These are phyloP conservation scores for Phylloscopus collybita DNA, from an alignment of 2,797 vertebrate species.

Conservation along the genomic window DNA sequence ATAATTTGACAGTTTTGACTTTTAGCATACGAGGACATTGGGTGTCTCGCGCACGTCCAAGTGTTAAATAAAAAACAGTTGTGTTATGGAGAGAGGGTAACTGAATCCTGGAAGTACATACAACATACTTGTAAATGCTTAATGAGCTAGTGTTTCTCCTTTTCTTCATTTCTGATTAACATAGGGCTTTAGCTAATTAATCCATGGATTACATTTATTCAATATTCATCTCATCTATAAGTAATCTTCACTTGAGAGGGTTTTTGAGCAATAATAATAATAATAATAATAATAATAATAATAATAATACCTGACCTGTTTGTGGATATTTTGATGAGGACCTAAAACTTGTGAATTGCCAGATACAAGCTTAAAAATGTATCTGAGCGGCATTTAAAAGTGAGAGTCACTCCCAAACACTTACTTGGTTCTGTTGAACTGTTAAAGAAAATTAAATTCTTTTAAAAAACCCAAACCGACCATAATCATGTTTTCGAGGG, in stretches of 20 bases:
- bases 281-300: background rate
- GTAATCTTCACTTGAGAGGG: slow-evolving; percentile 37
- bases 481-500: background rate
- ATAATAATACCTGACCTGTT: background rate
- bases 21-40: background rate
- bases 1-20: background rate
- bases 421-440: background rate
- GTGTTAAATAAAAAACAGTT: slow-evolving; percentile 68
- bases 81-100: slow-evolving; percentile 66
- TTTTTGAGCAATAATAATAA: background rate
- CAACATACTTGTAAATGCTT: slow-evolving; percentile 71
- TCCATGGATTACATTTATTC: slow-evolving; percentile 62
- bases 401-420: background rate
- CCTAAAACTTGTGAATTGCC: background rate
- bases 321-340: background rate
- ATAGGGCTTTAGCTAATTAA: slow-evolving; percentile 69
- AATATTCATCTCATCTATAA: slow-evolving; percentile 62
- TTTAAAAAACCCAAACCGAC: background rate
- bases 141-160: slow-evolving; percentile 67
- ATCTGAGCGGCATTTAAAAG: background rate
- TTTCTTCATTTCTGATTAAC: slow-evolving; percentile 68
- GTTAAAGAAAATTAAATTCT: background rate
- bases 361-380: background rate
- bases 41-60: slow-evolving; percentile 20
- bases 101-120: slow-evolving; percentile 58